phyloP scores from a whole-genome alignment of 2,113 vertebrate species.

The Rhinoderma darwinii region DNA sequence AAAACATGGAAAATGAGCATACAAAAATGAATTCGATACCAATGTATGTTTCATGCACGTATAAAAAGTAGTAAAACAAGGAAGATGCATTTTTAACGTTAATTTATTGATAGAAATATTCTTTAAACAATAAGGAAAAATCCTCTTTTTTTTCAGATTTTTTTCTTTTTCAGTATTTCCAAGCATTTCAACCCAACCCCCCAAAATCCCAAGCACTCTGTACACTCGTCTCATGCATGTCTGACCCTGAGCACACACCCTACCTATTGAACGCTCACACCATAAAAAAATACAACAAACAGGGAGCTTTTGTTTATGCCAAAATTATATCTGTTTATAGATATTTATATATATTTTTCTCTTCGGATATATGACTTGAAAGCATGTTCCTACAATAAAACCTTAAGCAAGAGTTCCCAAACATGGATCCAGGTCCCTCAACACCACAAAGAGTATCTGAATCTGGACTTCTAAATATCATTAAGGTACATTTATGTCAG shows the following conservation, averaged over 20 bases:
- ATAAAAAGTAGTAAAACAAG: background rate
- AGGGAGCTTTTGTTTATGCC: conserved; percentile 27
- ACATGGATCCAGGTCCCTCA: background rate
- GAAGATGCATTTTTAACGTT: conserved; percentile 26
- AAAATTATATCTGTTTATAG: conserved; percentile 46
- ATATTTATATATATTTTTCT: conserved; percentile 33
- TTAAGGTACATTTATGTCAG: background rate
- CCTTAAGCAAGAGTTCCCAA: conserved; percentile 4
- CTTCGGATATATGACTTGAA: conserved; percentile 21
- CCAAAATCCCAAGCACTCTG: conserved; percentile 41
- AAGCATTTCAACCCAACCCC: conserved; percentile 25
- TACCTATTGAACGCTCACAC: conserved; percentile 51
- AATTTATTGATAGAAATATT: conserved; percentile 57
- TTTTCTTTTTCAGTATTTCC: background rate
- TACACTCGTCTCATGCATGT: conserved; percentile 49
- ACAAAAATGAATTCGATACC: too few species aligned
- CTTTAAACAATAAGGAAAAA: conserved; percentile 56
- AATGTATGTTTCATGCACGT: background rate
- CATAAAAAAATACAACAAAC: conserved; percentile 54
- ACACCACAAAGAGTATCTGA: conserved; percentile 1
- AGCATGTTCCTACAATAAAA: conserved; percentile 28
- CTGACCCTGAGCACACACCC: conserved; percentile 42
- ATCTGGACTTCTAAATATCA: background rate
- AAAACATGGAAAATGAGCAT: background rate
- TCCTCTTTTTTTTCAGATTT: conserved; percentile 40